These are phyloP conservation scores for Castor canadensis DNA, from an alignment of 2,113 vertebrate genomes.

Conservation along the genomic window DNA sequence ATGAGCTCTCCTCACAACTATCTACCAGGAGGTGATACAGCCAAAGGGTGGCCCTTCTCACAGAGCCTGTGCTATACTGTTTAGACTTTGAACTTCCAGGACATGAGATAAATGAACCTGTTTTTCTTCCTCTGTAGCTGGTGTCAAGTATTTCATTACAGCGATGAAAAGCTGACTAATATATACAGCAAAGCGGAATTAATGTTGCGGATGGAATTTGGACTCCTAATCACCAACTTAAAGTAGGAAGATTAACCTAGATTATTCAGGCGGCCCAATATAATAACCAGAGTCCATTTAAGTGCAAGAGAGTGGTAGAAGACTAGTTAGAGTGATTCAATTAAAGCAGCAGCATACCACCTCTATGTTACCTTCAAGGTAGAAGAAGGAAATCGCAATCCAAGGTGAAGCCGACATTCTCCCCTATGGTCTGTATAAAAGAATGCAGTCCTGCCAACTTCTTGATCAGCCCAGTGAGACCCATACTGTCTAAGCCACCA, in stretches of 20 bases:
- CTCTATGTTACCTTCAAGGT: background rate
- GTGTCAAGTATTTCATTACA: background rate
- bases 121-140: background rate
- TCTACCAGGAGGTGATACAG: background rate
- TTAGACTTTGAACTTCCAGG: background rate
- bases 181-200: background rate
- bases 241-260: slow-evolving; percentile 12
- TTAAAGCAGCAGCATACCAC: background rate
- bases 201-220: background rate
- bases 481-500: background rate
- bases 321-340: background rate
- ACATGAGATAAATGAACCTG: background rate
- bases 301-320: background rate
- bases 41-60: background rate
- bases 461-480: background rate
- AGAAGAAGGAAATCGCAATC: background rate
- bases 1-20: background rate
- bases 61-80: background rate
- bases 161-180: background rate
- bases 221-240: slow-evolving; percentile 5
- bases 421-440: background rate
- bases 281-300: background rate
- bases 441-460: background rate
- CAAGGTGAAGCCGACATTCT: background rate
- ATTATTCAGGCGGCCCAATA: background rate